A percentile compares a stretch with the other conserved stretches of the same genome.
Conservation (phyloP, 2,888 invertebrate species). For the Thereva nobilitata region DNA sequence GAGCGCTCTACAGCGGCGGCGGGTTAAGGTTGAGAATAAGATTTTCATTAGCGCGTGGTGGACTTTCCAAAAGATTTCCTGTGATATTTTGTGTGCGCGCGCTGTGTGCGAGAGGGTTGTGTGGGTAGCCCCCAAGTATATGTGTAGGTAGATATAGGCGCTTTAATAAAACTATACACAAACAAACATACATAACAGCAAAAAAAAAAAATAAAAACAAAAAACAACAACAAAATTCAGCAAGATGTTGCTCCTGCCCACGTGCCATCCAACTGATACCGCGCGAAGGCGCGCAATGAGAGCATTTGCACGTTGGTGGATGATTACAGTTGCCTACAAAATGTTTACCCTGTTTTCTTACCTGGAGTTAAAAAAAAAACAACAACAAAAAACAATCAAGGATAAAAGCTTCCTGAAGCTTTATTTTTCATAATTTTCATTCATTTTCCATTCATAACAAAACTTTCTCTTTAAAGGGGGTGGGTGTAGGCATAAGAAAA, state of each 20-base stretch:
- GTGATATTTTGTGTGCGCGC: conserved; percentile 5
- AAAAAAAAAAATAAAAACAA: not conserved
- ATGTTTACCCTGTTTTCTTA: not conserved
- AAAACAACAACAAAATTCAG: not conserved
- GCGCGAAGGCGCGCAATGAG: conserved; percentile 33
- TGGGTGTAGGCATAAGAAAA: too few species aligned
- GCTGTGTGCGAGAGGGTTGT: too few species aligned
- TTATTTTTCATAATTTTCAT: too few species aligned
- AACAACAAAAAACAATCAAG: too few species aligned
- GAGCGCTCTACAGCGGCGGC: conserved; percentile 12
- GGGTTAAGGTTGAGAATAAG: conserved; percentile 10
- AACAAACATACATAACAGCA: not conserved
- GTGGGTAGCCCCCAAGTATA: too few species aligned
- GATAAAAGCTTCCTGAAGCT: too few species aligned
- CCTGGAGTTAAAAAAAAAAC: too few species aligned
- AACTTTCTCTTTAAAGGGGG: too few species aligned
- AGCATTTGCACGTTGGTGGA: conserved; percentile 38
- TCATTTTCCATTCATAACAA: too few species aligned
- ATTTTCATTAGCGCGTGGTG: conserved; percentile 19
- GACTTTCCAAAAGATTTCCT: conserved; percentile 6
- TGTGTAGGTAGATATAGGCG: too few species aligned
- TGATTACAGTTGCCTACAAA: conserved; percentile 37
- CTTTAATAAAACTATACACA: too few species aligned
- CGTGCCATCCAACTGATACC: conserved; percentile 32
- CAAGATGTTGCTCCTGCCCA: conserved; percentile 31